phyloP scores from a whole-genome alignment of 2,113 vertebrate genomes.

The Etheostoma spectabile region DNA sequence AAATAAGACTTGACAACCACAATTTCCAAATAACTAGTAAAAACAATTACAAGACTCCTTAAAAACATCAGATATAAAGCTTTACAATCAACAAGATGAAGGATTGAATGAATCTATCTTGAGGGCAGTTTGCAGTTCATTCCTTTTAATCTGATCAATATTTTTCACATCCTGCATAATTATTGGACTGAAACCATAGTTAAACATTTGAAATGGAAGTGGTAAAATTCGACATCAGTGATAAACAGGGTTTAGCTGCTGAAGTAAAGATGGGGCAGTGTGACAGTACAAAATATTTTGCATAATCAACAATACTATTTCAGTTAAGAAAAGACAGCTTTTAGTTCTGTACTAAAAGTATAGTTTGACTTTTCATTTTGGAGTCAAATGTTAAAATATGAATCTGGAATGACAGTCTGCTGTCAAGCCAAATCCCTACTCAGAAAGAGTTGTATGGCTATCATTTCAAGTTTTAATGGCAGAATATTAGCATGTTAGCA shows the following conservation, averaged over 20 bases:
- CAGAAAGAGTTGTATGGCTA: neutral
- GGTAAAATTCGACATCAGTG: neutral
- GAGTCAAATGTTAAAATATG: slow-evolving; percentile 3
- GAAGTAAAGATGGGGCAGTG: neutral
- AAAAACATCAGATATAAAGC: neutral
- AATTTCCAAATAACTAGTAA: neutral
- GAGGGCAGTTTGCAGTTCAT: neutral
- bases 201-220: too few species aligned
- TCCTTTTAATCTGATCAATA: neutral
- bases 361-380: neutral
- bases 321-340: neutral
- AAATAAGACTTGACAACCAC: neutral
- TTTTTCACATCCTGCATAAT: too few species aligned
- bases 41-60: neutral
- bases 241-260: neutral
- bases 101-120: neutral
- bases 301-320: neutral
- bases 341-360: neutral
- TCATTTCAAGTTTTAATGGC: neutral
- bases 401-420: neutral
- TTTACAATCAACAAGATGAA: neutral
- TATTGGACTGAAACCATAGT: too few species aligned
- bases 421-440: slow-evolving; percentile 2
- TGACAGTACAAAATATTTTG: neutral
- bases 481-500: neutral